Percentiles rank a stretch among this genome's conserved stretches.
Conservation (phyloP, 2,113 vertebrate species). For the Sander lucioperca region DNA sequence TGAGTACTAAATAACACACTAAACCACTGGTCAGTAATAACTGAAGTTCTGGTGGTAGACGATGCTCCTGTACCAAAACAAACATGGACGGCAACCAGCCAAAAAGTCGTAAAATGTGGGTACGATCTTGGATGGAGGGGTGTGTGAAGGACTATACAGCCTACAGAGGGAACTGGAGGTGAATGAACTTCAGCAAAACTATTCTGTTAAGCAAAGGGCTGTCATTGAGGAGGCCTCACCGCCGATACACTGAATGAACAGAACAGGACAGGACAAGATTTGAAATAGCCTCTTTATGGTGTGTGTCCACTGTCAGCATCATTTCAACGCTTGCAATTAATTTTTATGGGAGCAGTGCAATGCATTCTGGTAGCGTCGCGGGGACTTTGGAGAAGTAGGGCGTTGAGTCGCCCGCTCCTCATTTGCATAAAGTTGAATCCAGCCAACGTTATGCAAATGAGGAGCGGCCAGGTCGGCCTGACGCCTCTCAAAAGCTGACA, state of each 20-base stretch:
- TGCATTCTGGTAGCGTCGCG: too few relatives aligned
- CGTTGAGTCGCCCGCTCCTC: too few relatives aligned
- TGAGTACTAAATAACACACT: neutral
- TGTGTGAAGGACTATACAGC: neutral
- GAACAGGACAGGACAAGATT: neutral
- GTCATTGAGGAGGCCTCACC: constrained; percentile 12
- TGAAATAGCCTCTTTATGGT: neutral
- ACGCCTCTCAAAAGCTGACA: too few relatives aligned
- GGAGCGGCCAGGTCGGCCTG: too few relatives aligned
- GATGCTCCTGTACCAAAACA: neutral
- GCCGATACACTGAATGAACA: constrained; percentile 6
- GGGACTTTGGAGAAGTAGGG: too few relatives aligned
- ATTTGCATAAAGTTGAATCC: too few relatives aligned
- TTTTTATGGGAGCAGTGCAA: too few relatives aligned
- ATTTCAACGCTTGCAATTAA: too few relatives aligned
- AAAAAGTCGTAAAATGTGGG: neutral
- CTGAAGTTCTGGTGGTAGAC: neutral
- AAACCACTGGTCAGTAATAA: neutral
- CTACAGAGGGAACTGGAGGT: neutral
- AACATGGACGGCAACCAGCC: neutral
- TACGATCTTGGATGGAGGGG: neutral
- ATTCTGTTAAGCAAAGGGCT: neutral
- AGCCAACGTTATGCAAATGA: too few relatives aligned
- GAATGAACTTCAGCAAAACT: neutral
- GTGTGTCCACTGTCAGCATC: too few relatives aligned